phyloP scores from a whole-genome alignment of 2,797 vertebrate genomes.

The Cheirogaleus major region DNA sequence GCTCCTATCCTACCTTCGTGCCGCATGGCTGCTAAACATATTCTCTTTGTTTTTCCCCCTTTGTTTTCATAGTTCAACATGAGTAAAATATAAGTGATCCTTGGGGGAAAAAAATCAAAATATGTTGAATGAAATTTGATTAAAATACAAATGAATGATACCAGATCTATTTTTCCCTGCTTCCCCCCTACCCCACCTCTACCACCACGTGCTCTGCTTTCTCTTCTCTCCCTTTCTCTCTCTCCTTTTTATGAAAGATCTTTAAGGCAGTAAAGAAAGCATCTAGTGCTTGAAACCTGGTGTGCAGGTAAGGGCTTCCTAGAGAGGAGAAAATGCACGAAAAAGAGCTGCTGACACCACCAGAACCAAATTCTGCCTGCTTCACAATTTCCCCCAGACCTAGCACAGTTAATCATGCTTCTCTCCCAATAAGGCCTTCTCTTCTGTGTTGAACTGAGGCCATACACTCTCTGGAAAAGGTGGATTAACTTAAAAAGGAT shows the following conservation, averaged over 20 bases:
- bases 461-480: background rate
- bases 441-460: background rate
- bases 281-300: background rate
- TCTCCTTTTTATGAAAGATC: background rate
- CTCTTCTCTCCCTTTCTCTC: accelerated
- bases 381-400: background rate
- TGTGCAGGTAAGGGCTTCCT: background rate
- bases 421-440: background rate
- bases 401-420: background rate
- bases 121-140: background rate
- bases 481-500: background rate
- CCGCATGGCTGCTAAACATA: background rate
- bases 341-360: background rate
- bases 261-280: background rate
- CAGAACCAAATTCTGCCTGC: background rate
- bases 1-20: background rate
- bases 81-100: background rate
- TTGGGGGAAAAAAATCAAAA: background rate
- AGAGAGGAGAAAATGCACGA: background rate
- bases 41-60: background rate
- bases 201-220: accelerated
- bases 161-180: background rate
- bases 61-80: background rate
- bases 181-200: accelerated
- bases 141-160: background rate